phyloP scores from a whole-genome alignment of 2,888 invertebrate species.

The Parnassius apollo region DNA sequence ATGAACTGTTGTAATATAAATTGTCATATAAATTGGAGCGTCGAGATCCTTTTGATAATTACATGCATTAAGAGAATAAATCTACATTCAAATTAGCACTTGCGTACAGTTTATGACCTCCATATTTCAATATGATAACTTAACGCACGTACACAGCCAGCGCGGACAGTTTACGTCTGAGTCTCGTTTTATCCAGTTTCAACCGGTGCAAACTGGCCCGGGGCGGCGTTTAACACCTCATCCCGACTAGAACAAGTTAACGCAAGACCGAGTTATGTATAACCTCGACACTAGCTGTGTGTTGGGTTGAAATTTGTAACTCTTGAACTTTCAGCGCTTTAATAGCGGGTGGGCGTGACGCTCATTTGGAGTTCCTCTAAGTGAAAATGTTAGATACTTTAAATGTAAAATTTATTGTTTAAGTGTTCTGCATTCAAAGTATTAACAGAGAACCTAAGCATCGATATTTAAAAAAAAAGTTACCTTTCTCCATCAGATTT shows the following conservation, averaged over 20 bases:
- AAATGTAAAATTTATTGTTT: background rate
- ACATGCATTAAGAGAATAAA: constrained; percentile 19
- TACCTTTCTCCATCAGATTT: too few relatives aligned
- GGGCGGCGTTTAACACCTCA: constrained; percentile 61
- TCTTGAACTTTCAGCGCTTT: constrained; percentile 26
- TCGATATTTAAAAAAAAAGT: too few relatives aligned
- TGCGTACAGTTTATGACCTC: constrained; percentile 12
- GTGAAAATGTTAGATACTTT: constrained; percentile 3
- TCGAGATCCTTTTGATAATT: constrained; percentile 14
- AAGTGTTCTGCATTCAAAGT: background rate
- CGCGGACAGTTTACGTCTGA: constrained; percentile 14
- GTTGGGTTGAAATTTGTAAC: constrained; percentile 22
- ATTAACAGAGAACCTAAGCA: too few relatives aligned
- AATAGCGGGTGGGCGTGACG: background rate
- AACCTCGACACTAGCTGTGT: constrained; percentile 18
- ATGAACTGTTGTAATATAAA: background rate
- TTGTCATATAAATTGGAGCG: constrained; percentile 12
- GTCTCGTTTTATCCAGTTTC: constrained; percentile 46
- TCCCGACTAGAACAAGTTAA: constrained; percentile 46
- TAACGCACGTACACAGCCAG: constrained; percentile 1
- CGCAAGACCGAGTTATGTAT: constrained; percentile 24
- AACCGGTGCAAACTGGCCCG: constrained; percentile 45
- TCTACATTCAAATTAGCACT: constrained; percentile 23
- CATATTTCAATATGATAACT: constrained; percentile 11
- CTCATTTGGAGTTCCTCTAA: constrained; percentile 4